Conservation (phyloP, 2,113 vertebrate genomes). For the Chascanopsetta lugubris region DNA sequence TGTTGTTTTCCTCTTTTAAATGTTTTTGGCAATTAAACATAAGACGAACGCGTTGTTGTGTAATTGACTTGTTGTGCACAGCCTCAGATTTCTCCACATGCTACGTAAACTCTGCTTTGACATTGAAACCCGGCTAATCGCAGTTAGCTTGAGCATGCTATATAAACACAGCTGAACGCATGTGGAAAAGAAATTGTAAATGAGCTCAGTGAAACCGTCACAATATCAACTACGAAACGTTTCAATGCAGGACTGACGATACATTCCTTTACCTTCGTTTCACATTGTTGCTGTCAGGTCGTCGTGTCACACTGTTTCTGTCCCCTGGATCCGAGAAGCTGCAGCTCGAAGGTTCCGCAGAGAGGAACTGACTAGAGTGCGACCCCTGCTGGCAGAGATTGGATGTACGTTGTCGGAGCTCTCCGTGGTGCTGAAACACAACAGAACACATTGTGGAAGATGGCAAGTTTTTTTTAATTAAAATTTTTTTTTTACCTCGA, state of each 20-base stretch:
- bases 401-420: constrained; percentile 38
- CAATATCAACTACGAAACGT: neutral
- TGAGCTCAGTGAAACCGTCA: neutral
- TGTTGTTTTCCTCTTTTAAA: neutral
- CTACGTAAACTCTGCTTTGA: constrained; percentile 4
- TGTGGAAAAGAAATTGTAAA: neutral
- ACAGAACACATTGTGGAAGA: neutral
- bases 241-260: neutral
- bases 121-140: constrained; percentile 46
- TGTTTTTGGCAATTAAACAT: neutral
- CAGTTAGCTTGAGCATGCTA: neutral
- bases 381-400: constrained; percentile 56
- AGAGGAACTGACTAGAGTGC: constrained; percentile 15
- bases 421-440: constrained; percentile 67
- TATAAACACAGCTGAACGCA: no score
- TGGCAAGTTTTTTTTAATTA: no score
- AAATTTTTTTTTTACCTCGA: no score
- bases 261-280: constrained; percentile 43
- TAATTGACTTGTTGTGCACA: no score
- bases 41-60: no score
- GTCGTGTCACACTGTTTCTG: constrained; percentile 49
- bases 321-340: constrained; percentile 15
- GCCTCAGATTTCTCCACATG: rapidly evolving
- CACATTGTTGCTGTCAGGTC: neutral
- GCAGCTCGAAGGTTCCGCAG: constrained; percentile 50